Percentiles rank a stretch among this genome's conserved stretches.
phyloP scores from a whole-genome alignment of 2,888 invertebrate genomes.

The Epsilonema sp. region DNA sequence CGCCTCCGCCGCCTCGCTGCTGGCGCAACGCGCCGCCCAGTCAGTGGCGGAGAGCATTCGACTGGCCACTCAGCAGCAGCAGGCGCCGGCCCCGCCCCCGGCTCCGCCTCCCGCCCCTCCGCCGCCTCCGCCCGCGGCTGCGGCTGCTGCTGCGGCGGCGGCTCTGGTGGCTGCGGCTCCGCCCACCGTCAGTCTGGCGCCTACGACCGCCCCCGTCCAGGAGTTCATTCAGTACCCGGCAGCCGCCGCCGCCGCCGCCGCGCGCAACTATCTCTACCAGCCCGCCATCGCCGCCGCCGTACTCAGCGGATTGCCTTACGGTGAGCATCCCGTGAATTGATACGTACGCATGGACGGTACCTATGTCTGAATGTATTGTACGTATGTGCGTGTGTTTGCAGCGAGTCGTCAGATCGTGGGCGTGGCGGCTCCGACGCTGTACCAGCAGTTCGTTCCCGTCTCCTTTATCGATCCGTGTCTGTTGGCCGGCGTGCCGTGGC shows the following conservation, averaged over 20 bases:
- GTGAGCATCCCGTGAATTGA: no score
- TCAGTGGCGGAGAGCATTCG: not conserved
- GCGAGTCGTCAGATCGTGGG: constrained; percentile 11
- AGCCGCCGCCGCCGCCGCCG: not conserved
- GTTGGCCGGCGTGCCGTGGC: constrained; percentile 3
- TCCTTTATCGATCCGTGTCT: constrained; percentile 18
- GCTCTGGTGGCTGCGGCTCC: no score
- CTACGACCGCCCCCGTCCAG: no score
- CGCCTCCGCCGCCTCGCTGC: not conserved
- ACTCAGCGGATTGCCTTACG: no score
- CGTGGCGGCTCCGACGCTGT: constrained; percentile 8
- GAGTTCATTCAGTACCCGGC: not conserved
- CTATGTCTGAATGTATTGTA: not conserved
- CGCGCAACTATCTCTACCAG: constrained; percentile 4
- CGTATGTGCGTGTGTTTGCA: not conserved
- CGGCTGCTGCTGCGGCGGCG: not conserved
- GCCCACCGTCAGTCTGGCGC: no score
- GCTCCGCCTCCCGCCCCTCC: not conserved
- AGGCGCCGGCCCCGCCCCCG: constrained; percentile 5
- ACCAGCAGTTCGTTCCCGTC: constrained; percentile 17
- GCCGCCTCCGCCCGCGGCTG: constrained; percentile 5
- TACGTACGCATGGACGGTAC: no score
- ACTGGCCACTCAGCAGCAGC: not conserved
- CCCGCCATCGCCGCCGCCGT: not conserved
- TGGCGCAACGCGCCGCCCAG: not conserved